Percentiles rank a stretch among this genome's conserved stretches.
These are phyloP conservation scores for Rhinogobio ventralis DNA, from an alignment of 2,797 vertebrate species.

Conservation along the genomic window DNA sequence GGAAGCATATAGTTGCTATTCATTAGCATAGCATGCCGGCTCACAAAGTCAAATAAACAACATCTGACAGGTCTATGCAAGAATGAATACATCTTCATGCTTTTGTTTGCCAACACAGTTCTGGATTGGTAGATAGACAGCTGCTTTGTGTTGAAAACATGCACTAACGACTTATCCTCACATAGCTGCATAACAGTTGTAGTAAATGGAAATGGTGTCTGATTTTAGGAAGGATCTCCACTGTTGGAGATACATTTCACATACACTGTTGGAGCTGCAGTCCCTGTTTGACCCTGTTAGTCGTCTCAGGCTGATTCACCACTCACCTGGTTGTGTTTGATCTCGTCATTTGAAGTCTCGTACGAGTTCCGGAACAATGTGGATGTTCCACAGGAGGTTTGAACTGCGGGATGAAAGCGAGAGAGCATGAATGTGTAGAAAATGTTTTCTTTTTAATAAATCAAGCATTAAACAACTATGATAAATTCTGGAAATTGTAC, in stretches of 20 bases:
- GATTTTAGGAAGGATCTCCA: neutral
- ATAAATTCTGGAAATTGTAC: neutral
- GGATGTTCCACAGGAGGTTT: slow-evolving; percentile 92
- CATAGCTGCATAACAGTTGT: neutral
- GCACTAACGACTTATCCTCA: slow-evolving; percentile 12
- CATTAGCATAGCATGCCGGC: slow-evolving; percentile 29
- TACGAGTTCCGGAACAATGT: slow-evolving; percentile 97
- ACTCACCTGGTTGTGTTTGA: slow-evolving; percentile 95
- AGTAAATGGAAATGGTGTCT: neutral
- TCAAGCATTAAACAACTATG: slow-evolving; percentile 34
- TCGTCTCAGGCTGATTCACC: neutral
- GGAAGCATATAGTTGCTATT: slow-evolving; percentile 36
- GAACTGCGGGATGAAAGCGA: slow-evolving; percentile 74
- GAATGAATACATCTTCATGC: neutral
- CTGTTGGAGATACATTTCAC: neutral
- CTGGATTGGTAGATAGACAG: slow-evolving; percentile 33
- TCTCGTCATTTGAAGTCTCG: slow-evolving; percentile 90
- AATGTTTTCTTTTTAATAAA: neutral
- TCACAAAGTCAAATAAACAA: slow-evolving; percentile 46
- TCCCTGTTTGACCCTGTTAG: slow-evolving; percentile 28
- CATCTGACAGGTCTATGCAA: slow-evolving; percentile 42
- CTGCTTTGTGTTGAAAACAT: slow-evolving; percentile 35
- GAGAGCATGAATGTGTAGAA: neutral
- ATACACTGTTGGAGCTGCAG: neutral
- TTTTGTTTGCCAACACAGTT: slow-evolving; percentile 31